Conservation (phyloP, 2,888 invertebrate genomes). For the Phyto melanocephala region DNA sequence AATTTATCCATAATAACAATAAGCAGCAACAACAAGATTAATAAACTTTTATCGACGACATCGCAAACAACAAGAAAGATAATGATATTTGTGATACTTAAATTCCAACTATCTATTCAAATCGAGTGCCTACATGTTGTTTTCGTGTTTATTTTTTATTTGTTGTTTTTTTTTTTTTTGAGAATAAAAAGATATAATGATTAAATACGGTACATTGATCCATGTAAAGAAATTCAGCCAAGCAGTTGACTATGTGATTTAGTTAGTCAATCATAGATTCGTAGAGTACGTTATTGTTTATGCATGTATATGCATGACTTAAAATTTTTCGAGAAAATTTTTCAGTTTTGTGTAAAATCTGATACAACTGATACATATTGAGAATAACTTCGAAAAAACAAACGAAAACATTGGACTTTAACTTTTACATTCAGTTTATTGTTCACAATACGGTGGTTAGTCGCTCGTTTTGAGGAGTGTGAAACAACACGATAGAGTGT, state of each 20-base stretch:
- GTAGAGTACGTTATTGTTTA: neutral
- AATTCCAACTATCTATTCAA: slow-evolving; percentile 26
- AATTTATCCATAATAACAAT: slow-evolving; percentile 43
- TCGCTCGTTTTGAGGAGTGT: no score
- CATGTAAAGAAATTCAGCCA: neutral
- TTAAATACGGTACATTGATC: slow-evolving; percentile 29
- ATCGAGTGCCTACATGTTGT: slow-evolving; percentile 31
- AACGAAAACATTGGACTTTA: no score
- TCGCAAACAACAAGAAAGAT: neutral
- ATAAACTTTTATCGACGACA: slow-evolving; percentile 9
- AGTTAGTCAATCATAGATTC: neutral
- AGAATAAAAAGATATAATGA: neutral
- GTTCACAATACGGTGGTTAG: no score
- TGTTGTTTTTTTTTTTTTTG: neutral
- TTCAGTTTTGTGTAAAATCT: neutral
- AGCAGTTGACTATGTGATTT: neutral
- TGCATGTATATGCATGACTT: no score
- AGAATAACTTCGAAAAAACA: neutral
- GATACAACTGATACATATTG: neutral
- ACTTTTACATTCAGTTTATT: no score
- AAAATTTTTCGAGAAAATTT: neutral
- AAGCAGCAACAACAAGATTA: slow-evolving; percentile 17
- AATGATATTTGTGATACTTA: slow-evolving; percentile 47
- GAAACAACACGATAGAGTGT: no score
- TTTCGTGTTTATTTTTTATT: neutral